These are phyloP conservation scores for Parus major DNA, from an alignment of 2,113 vertebrate genomes.

Conservation along the genomic window DNA sequence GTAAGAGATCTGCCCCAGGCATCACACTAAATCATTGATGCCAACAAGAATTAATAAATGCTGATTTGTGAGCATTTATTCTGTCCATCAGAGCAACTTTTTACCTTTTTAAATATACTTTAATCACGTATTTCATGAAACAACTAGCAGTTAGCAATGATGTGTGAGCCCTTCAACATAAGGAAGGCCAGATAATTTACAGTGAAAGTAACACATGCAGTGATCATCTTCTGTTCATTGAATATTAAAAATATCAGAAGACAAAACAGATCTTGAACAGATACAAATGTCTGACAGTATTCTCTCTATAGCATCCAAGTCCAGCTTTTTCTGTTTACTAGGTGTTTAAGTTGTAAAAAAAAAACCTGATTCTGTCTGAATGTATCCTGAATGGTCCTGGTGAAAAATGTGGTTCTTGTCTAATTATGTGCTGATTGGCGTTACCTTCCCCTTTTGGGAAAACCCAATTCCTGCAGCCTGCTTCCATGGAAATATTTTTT, in stretches of 20 bases:
- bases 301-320: background rate
- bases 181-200: background rate
- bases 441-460: background rate
- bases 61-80: background rate
- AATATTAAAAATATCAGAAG: background rate
- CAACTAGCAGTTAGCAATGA: background rate
- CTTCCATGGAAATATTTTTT: background rate
- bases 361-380: background rate
- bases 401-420: background rate
- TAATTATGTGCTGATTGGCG: background rate
- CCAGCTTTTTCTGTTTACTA: background rate
- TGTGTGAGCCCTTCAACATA: background rate
- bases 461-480: background rate
- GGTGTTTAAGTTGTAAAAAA: background rate
- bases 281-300: background rate
- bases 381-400: background rate
- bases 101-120: background rate
- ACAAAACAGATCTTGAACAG: background rate
- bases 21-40: background rate
- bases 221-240: background rate
- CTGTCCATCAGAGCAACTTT: background rate
- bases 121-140: background rate
- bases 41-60: background rate
- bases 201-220: background rate
- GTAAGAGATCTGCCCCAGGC: background rate